These are phyloP conservation scores for Danaus plexippus DNA, from an alignment of 1,140 invertebrate species.

Conservation along the genomic window DNA sequence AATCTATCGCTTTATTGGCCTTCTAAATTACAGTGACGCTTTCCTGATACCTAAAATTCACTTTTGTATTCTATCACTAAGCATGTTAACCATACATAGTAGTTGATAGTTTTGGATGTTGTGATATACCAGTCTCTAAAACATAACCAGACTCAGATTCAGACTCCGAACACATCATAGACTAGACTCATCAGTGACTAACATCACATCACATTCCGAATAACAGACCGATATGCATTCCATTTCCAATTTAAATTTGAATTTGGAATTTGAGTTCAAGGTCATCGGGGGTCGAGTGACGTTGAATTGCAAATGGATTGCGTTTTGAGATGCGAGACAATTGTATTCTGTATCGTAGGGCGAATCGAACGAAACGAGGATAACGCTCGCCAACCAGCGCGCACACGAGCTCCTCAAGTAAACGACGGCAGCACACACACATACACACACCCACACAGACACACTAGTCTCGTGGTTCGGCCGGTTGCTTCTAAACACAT, in stretches of 20 bases:
- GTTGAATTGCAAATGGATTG: conserved; percentile 17
- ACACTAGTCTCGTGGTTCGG: conserved; percentile 55
- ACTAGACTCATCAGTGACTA: too few species aligned
- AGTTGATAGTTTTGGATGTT: too few species aligned
- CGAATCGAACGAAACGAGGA: conserved; percentile 83
- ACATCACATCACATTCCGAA: too few species aligned
- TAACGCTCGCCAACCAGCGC: conserved; percentile 87
- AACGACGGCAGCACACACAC: conserved; percentile 55
- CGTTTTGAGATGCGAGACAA: conserved; percentile 37
- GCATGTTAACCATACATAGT: too few species aligned
- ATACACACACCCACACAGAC: conserved; percentile 36
- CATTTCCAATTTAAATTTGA: too few species aligned
- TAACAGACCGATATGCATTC: too few species aligned
- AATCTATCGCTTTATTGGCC: conserved; percentile 39
- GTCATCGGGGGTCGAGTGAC: too few species aligned
- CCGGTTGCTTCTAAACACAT: conserved; percentile 26
- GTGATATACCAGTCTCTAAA: too few species aligned
- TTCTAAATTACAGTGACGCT: conserved; percentile 35
- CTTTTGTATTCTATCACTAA: too few species aligned
- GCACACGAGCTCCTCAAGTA: conserved; percentile 89
- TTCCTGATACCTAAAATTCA: conserved; percentile 26
- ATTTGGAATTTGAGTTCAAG: too few species aligned
- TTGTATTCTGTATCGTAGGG: conserved; percentile 71
- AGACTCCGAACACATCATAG: too few species aligned
- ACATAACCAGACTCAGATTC: too few species aligned